Conservation (phyloP, 2,888 invertebrate species). For the Pristionchus fissidentatus region DNA sequence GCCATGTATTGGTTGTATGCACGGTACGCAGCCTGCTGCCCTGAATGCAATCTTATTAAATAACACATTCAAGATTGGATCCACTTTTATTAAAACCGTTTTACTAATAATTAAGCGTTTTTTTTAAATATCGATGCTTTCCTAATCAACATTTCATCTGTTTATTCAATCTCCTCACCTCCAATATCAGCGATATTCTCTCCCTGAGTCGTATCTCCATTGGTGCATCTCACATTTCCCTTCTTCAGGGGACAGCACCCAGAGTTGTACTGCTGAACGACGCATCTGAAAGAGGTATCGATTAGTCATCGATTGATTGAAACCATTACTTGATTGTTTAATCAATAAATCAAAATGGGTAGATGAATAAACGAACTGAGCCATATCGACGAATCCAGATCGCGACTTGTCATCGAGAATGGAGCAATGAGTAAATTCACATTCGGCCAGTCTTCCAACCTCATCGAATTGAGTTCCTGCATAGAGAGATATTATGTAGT, state of each 20-base stretch:
- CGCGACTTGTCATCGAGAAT: constrained; percentile 62
- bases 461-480: constrained; percentile 70
- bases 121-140: neutral
- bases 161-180: no score
- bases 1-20: constrained; percentile 66
- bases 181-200: constrained; percentile 73
- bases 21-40: constrained; percentile 68
- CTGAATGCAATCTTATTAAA: no score
- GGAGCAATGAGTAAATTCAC: constrained; percentile 56
- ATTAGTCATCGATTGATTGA: neutral
- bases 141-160: no score
- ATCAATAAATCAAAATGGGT: neutral
- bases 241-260: constrained; percentile 71
- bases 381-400: constrained; percentile 70
- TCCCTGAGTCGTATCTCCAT: constrained; percentile 71
- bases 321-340: neutral
- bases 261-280: constrained; percentile 55
- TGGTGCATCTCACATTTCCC: constrained; percentile 71
- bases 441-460: constrained; percentile 64
- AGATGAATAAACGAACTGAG: constrained; percentile 53
- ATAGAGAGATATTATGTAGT: neutral
- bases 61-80: no score
- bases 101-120: neutral
- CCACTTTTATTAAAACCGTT: no score
- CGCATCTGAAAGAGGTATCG: constrained; percentile 52